A percentile compares a stretch with the other conserved stretches of the same genome.
Evolutionary conservation across 2,113 vertebrate genomes (phyloP).

Genomic region (Caloenas nicobarica): DNA sequence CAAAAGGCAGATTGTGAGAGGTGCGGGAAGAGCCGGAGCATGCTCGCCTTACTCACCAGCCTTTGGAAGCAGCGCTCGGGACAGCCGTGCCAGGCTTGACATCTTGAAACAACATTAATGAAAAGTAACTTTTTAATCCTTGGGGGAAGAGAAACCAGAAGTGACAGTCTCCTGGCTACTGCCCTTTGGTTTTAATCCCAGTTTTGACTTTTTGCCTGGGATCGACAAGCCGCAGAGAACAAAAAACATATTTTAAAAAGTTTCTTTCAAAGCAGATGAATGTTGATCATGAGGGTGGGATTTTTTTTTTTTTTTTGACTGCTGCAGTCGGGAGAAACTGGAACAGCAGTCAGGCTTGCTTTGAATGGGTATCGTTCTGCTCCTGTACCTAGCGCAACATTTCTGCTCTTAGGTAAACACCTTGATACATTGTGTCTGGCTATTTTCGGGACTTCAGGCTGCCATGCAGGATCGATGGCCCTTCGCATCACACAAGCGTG

Average conservation of each 20-base stretch:
- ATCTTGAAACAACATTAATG: conserved; percentile 50
- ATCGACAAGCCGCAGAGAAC: conserved; percentile 30
- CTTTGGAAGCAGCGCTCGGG: not conserved
- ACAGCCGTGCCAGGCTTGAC: not conserved
- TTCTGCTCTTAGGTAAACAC: not conserved
- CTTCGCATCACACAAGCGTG: not conserved
- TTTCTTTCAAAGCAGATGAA: conserved; percentile 39
- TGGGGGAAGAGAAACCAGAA: conserved; percentile 39
- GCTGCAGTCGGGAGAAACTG: not conserved
- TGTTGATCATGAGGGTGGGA: conserved; percentile 23
- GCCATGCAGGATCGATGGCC: not conserved
- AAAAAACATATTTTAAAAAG: conserved; percentile 48
- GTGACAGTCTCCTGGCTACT: conserved; percentile 47
- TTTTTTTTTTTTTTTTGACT: not conserved
- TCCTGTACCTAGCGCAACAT: not conserved
- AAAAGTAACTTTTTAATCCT: conserved; percentile 35
- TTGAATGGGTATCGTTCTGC: not conserved
- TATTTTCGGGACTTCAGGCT: not conserved
- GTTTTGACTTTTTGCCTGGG: conserved; percentile 52
- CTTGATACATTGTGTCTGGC: not conserved
- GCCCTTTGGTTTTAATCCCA: conserved; percentile 14
- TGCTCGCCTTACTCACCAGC: not conserved
- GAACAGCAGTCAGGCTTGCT: not conserved
- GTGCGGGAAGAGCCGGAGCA: not conserved
- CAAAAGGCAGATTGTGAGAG: not conserved